Percentiles rank a stretch among this genome's conserved stretches.
Evolutionary conservation across 2,888 invertebrate genomes (phyloP).

Genomic region (Tineola bisselliella): DNA sequence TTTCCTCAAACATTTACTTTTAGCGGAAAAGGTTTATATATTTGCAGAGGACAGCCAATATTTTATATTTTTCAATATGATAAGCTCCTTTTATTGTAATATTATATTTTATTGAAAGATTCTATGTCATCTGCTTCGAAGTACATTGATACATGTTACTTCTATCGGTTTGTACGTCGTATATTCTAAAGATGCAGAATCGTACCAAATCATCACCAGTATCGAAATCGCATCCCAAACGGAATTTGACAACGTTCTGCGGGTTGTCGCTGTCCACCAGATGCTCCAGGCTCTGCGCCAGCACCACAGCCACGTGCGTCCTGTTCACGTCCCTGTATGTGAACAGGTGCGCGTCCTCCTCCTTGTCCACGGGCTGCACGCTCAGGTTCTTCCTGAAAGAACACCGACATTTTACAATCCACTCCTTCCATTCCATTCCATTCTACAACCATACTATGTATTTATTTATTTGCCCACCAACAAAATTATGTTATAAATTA

Average conservation of each 20-base stretch:
- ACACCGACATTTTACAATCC: too few relatives aligned
- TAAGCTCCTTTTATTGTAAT: not conserved
- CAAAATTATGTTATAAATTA: too few relatives aligned
- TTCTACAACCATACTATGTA: too few relatives aligned
- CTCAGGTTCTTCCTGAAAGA: conserved; percentile 71
- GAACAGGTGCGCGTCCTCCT: conserved; percentile 78
- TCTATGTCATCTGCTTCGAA: too few relatives aligned
- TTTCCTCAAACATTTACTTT: conserved; percentile 8
- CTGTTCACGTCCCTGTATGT: conserved; percentile 78
- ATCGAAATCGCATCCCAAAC: conserved; percentile 78
- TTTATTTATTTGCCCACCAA: too few relatives aligned
- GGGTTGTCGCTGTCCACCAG: conserved; percentile 84
- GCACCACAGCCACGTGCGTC: conserved; percentile 78
- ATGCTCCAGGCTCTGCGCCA: conserved; percentile 81
- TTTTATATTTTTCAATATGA: conserved; percentile 1
- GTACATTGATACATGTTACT: too few relatives aligned
- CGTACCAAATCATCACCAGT: conserved; percentile 74
- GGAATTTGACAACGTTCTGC: conserved; percentile 83
- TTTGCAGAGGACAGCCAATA: conserved; percentile 8
- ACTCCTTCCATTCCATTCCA: too few relatives aligned
- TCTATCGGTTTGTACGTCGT: conserved; percentile 19
- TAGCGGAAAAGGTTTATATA: not conserved
- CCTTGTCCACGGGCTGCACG: conserved; percentile 76
- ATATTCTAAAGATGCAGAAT: too few relatives aligned
- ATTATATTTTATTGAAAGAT: not conserved